A percentile compares a stretch with the other conserved stretches of the same genome.
Conservation (phyloP, 2,888 invertebrate species). For the Aporophyla lueneburgensis region DNA sequence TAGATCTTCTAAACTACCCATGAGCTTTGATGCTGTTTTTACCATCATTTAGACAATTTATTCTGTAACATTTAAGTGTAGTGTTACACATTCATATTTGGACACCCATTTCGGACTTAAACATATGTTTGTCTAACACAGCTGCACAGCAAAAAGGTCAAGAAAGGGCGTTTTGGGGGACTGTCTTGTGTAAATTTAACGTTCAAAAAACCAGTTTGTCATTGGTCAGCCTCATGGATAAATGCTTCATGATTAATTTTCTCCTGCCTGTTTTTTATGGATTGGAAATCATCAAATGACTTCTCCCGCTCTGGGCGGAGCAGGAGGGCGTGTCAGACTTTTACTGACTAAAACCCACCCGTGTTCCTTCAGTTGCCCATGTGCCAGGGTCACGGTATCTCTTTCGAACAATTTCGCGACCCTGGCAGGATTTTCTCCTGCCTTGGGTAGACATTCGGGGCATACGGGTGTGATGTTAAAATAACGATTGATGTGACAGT, state of each 20-base stretch:
- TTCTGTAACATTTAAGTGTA: not conserved
- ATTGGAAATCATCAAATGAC: too few relatives aligned
- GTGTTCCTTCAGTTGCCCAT: too few relatives aligned
- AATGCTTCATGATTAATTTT: not conserved
- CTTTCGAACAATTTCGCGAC: too few relatives aligned
- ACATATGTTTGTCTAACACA: not conserved
- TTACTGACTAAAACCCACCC: too few relatives aligned
- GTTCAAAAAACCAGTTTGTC: not conserved
- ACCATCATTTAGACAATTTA: not conserved
- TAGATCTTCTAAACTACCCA: not conserved
- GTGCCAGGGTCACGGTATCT: too few relatives aligned
- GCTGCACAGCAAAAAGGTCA: not conserved
- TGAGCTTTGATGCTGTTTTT: not conserved
- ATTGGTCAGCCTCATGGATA: not conserved
- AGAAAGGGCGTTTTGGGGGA: not conserved
- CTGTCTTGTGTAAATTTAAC: not conserved
- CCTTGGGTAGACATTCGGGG: not conserved
- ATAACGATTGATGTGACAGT: constrained; percentile 66
- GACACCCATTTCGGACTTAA: not conserved
- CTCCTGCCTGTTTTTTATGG: too few relatives aligned
- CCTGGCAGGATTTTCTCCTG: too few relatives aligned
- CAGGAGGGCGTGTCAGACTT: too few relatives aligned
- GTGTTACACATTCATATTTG: not conserved
- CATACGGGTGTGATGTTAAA: too few relatives aligned
- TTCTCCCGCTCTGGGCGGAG: too few relatives aligned